Base-by-base conservation (phyloP, 2,888 invertebrate genomes). In the Drosophila pegasa region DNA sequence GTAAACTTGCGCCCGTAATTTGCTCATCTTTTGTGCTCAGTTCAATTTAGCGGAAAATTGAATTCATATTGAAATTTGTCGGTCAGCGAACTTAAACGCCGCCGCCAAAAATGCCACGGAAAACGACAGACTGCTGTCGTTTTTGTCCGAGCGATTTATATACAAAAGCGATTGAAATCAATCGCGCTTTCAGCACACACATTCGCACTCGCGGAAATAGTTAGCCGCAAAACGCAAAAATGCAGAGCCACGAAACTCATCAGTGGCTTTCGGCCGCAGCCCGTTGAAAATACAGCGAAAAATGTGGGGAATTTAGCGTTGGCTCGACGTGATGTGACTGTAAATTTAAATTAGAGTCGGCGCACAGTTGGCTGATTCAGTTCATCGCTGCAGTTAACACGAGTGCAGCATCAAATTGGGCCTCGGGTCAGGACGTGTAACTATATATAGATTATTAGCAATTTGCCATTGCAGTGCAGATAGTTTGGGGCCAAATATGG, bases 1-100 rank as follows among this genome's bases (percentile, higher is more conserved):
- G 79, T 70, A 74, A 81, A 74, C 50, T 51, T 76, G 59, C 71
- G 66, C 65, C 62, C 70, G 65, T 71, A 78, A 78, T 76, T 80
- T 80, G 63, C 80, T 68, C 80, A 77, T 80, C 79, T 80, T 78
- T 78, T 71, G 71, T 76, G 78, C 71, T 72, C 78, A 68, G 78
- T 70, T 76, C 76, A 81, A 81, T 81, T 81, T 81, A 64, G 79
- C 66, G 80, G 81, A 81, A 81, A 81, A 81, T 81, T 81, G 71
- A 81, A 81, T 81, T 77, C 79, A 81, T 80, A 80, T 81, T 78
- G 74, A 81, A 80, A 70, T 81, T 76, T 64, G 71, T 62, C 76
- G 82, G 75, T 82, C 82, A 78, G 69, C 74, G 70, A 71, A 63
- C 76, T 64, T 54, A 66, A 57, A 59, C 65, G 61, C 62, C 38